These are phyloP conservation scores for Aphidius gifuensis DNA, from an alignment of 1,140 invertebrate genomes.

Conservation along the genomic window DNA sequence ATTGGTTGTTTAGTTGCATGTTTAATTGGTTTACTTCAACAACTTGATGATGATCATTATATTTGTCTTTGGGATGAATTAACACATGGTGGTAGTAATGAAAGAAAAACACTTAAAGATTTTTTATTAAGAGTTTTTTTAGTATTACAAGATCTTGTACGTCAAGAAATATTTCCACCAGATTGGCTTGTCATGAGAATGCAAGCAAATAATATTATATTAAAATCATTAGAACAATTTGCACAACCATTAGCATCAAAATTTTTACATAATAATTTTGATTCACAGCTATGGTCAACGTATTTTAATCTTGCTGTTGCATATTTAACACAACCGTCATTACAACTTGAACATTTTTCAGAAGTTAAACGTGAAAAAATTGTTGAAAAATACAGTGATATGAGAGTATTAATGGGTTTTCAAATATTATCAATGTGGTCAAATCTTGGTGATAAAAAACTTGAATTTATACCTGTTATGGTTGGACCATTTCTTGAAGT, in stretches of 20 bases:
- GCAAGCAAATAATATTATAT: constrained; percentile 83
- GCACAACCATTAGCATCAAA: constrained; percentile 81
- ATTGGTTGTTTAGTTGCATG: constrained; percentile 83
- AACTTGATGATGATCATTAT: constrained; percentile 86
- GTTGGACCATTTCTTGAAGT: constrained; percentile 94
- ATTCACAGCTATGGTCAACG: constrained; percentile 79
- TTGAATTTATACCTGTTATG: constrained; percentile 88
- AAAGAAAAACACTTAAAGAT: constrained; percentile 78
- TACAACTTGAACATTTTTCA: constrained; percentile 84
- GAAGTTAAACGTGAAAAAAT: constrained; percentile 76
- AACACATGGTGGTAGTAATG: constrained; percentile 52
- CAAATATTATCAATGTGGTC: constrained; percentile 95
- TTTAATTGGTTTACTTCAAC: constrained; percentile 77
- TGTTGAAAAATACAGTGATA: constrained; percentile 80
- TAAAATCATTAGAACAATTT: constrained; percentile 82
- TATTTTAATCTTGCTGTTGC: constrained; percentile 87
- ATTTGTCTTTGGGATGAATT: constrained; percentile 83
- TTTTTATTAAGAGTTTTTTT: constrained; percentile 86
- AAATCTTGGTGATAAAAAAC: constrained; percentile 77
- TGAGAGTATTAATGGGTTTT: constrained; percentile 89
- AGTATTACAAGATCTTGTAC: constrained; percentile 81
- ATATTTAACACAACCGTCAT: constrained; percentile 81
- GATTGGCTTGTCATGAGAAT: constrained; percentile 95
- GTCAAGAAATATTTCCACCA: constrained; percentile 79
- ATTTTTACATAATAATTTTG: constrained; percentile 69